A percentile compares a stretch with the other conserved stretches of the same genome.
These are phyloP conservation scores for Trisateles emortualis DNA, from an alignment of 2,888 invertebrate genomes.

Conservation along the genomic window DNA sequence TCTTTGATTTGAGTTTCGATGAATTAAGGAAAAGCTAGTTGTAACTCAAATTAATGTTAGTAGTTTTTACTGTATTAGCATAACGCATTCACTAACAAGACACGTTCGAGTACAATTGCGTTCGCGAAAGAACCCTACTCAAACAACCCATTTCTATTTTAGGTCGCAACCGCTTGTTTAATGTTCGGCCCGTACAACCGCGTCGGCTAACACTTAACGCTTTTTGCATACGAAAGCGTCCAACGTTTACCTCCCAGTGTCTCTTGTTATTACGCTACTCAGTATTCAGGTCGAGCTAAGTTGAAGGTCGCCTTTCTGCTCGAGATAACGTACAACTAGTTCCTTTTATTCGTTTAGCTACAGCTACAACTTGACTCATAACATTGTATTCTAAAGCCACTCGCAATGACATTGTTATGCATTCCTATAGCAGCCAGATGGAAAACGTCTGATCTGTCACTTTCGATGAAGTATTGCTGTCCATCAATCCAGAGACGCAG, in stretches of 20 bases:
- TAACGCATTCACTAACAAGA: slow-evolving; percentile 85
- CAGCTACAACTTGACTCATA: slow-evolving; percentile 39
- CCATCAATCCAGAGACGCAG: slow-evolving; percentile 53
- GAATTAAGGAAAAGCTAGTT: not conserved
- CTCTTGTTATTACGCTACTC: slow-evolving; percentile 81
- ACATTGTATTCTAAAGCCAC: slow-evolving; percentile 39
- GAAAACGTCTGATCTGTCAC: slow-evolving; percentile 48
- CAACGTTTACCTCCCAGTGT: slow-evolving; percentile 76
- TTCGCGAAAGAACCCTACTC: slow-evolving; percentile 86
- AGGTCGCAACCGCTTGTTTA: slow-evolving; percentile 84
- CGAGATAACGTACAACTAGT: slow-evolving; percentile 76
- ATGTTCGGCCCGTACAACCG: slow-evolving; percentile 85
- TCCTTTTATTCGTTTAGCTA: slow-evolving; percentile 61
- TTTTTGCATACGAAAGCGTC: slow-evolving; percentile 86
- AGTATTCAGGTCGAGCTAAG: slow-evolving; percentile 76
- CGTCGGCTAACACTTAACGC: slow-evolving; percentile 85
- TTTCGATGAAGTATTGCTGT: slow-evolving; percentile 55
- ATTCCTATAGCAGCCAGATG: slow-evolving; percentile 40
- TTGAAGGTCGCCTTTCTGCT: slow-evolving; percentile 81
- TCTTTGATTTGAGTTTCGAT: not conserved
- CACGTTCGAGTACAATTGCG: slow-evolving; percentile 85
- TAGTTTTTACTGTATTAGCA: slow-evolving; percentile 73
- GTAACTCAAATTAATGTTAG: slow-evolving; percentile 49
- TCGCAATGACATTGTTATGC: slow-evolving; percentile 29
- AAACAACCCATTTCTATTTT: slow-evolving; percentile 86